Evolutionary conservation across 2,113 vertebrate genomes (phyloP).

Genomic region (Ceyx melanurus): DNA sequence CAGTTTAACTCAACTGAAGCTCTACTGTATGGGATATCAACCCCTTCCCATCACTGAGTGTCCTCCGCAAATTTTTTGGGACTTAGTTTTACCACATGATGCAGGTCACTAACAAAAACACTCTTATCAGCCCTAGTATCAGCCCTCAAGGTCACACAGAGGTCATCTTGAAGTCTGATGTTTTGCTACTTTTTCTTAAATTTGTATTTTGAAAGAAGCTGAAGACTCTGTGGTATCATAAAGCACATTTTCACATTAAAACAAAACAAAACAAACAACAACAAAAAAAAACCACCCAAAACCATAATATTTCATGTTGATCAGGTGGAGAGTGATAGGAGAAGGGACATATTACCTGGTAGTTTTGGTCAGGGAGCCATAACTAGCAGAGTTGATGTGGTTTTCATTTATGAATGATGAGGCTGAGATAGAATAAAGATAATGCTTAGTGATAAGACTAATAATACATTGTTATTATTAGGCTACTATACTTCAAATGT

Average conservation of each 20-base stretch:
- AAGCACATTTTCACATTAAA: background rate
- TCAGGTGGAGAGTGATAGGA: background rate
- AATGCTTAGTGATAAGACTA: background rate
- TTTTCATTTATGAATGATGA: background rate
- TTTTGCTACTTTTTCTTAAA: background rate
- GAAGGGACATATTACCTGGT: background rate
- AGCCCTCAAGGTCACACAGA: background rate
- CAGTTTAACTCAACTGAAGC: background rate
- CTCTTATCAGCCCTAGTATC: background rate
- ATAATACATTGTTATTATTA: background rate
- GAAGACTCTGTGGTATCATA: background rate
- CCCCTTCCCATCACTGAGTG: fast-evolving
- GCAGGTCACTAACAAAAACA: background rate
- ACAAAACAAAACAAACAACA: background rate
- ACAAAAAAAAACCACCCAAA: too few relatives aligned
- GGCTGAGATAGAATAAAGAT: background rate
- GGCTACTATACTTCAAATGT: background rate
- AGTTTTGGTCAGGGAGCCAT: background rate
- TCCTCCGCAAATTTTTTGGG: background rate
- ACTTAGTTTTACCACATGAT: background rate
- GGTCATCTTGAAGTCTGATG: background rate
- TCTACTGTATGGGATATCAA: background rate
- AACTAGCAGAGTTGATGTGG: background rate
- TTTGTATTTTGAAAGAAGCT: background rate
- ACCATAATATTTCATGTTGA: background rate